phyloP scores from a whole-genome alignment of 2,113 vertebrate genomes.

The Stigmatopora argus region DNA sequence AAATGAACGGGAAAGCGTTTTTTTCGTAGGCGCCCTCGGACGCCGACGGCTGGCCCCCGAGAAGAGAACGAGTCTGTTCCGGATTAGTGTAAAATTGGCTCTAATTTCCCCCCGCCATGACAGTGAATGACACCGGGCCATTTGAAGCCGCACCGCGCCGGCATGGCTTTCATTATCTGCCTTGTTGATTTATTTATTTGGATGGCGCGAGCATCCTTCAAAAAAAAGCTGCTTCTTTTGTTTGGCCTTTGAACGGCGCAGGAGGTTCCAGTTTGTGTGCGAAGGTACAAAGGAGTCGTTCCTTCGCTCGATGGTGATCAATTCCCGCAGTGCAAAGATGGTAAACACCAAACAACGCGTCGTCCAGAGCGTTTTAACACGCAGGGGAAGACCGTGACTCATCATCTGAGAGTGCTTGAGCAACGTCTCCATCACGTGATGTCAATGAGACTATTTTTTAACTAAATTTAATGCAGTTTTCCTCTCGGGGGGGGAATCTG shows the following conservation, averaged over 20 bases:
- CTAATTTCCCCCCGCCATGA: constrained; percentile 56
- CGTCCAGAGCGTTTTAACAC: constrained; percentile 29
- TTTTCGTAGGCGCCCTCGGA: constrained; percentile 6
- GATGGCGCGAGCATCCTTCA: constrained; percentile 55
- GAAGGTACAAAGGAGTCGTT: constrained; percentile 24
- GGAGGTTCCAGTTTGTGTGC: constrained; percentile 25
- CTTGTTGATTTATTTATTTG: constrained; percentile 66
- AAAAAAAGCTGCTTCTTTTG: constrained; percentile 25
- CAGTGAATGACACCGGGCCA: constrained; percentile 59
- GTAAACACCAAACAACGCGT: constrained; percentile 15
- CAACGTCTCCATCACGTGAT: constrained; percentile 43
- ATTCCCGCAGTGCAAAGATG: constrained; percentile 8
- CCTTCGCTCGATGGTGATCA: not conserved
- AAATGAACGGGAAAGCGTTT: not conserved
- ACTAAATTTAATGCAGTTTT: not conserved
- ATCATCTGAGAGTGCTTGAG: constrained; percentile 45
- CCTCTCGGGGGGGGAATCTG: not conserved
- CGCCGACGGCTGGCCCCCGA: constrained; percentile 35
- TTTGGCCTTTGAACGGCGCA: constrained; percentile 36
- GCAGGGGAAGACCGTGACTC: constrained; percentile 61
- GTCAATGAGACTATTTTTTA: not conserved
- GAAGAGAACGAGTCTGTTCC: constrained; percentile 51
- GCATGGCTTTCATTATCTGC: constrained; percentile 66
- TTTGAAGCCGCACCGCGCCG: constrained; percentile 53
- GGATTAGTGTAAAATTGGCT: constrained; percentile 62